A percentile compares a stretch with the other conserved stretches of the same genome.
Conservation (phyloP, 2,888 invertebrate species). For the Anaspis maculata region DNA sequence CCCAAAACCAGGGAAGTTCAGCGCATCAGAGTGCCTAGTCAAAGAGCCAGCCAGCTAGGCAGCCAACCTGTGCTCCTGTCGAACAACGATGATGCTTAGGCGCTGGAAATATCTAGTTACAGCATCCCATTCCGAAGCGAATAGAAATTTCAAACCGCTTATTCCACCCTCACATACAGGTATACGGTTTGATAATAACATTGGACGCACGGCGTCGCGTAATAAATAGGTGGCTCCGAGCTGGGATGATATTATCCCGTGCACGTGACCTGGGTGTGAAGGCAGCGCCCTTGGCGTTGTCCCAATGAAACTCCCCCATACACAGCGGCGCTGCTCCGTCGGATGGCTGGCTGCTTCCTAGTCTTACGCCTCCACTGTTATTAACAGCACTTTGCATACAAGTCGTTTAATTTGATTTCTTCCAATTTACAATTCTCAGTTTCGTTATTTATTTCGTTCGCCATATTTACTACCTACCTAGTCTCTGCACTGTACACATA, state of each 20-base stretch:
- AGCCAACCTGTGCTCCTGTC: no score
- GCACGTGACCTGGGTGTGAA: constrained; percentile 28
- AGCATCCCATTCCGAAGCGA: constrained; percentile 14
- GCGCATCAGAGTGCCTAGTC: no score
- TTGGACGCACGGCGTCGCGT: constrained; percentile 29
- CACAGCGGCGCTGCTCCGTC: no score
- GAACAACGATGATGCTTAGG: no score
- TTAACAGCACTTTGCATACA: constrained; percentile 26
- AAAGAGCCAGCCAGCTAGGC: no score
- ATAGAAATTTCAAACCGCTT: constrained; percentile 28
- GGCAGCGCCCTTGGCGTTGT: constrained; percentile 16
- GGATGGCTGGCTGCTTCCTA: constrained; percentile 7
- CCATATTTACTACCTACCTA: constrained; percentile 11
- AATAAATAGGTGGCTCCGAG: constrained; percentile 30
- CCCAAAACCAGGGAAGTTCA: no score
- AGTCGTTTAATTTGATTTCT: constrained; percentile 27
- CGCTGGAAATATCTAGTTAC: constrained; percentile 18
- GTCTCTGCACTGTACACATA: no score
- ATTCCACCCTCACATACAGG: constrained; percentile 21
- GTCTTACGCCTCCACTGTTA: constrained; percentile 16
- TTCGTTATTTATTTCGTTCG: constrained; percentile 15
- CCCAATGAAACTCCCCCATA: constrained; percentile 12
- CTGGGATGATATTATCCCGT: constrained; percentile 27
- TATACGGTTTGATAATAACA: constrained; percentile 30
- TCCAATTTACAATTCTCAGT: constrained; percentile 19